phyloP scores from a whole-genome alignment of 2,888 invertebrate genomes.

The Polymixis flavicincta region DNA sequence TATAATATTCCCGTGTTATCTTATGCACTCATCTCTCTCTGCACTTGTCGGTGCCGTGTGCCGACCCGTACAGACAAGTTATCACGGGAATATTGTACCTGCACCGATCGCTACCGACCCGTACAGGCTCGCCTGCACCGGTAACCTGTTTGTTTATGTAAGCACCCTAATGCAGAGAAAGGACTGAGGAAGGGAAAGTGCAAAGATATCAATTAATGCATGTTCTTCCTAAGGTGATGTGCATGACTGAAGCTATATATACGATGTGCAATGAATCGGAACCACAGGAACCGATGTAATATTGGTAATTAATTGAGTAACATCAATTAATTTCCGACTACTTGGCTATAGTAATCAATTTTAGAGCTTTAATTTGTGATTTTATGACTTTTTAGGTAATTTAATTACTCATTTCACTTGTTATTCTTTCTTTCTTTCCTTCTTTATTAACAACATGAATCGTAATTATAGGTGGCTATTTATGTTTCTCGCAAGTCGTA shows the following conservation, averaged over 20 bases:
- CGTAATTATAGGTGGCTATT: not conserved
- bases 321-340: conserved; percentile 14
- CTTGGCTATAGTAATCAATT: not conserved
- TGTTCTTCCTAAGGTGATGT: conserved; percentile 53
- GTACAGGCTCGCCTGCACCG: no score
- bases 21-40: no score
- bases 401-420: not conserved
- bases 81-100: no score
- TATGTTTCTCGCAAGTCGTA: not conserved
- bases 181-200: conserved; percentile 49
- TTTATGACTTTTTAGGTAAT: not conserved
- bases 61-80: no score
- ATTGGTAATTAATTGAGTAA: conserved; percentile 52
- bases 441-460: not conserved
- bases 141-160: no score
- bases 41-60: no score
- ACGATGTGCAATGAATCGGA: conserved; percentile 45
- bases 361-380: not conserved
- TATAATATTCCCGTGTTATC: no score
- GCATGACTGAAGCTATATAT: conserved; percentile 41
- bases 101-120: no score
- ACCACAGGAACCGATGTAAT: conserved; percentile 53
- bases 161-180: conserved; percentile 50
- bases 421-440: not conserved
- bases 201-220: conserved; percentile 49